Conservation (phyloP, 2,113 vertebrate species). For the Mobula hypostoma region DNA sequence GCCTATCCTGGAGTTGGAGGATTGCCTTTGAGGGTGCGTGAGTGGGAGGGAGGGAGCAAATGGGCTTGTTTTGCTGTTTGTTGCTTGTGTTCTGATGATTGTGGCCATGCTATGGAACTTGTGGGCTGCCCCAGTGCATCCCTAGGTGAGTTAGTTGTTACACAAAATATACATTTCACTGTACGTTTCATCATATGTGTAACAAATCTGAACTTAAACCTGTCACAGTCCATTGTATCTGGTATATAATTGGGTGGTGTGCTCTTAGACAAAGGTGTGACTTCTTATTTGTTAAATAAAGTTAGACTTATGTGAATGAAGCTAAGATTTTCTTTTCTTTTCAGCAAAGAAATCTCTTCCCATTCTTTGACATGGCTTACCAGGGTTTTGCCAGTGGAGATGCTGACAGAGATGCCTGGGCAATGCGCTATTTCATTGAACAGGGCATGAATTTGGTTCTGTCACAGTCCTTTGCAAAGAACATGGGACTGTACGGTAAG, state of each 20-base stretch:
- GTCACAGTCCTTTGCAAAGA: slow-evolving; percentile 93
- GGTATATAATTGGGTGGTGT: background rate
- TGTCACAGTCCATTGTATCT: background rate
- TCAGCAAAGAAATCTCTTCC: slow-evolving; percentile 85
- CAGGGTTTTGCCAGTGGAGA: slow-evolving; percentile 97
- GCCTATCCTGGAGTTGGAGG: too few relatives aligned
- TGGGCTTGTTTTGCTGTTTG: too few relatives aligned
- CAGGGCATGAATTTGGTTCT: slow-evolving; percentile 82
- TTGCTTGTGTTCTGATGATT: too few relatives aligned
- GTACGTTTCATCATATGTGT: too few relatives aligned
- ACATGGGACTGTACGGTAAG: slow-evolving; percentile 98
- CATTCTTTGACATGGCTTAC: slow-evolving; percentile 97
- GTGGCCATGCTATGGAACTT: too few relatives aligned
- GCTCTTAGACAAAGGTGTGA: background rate
- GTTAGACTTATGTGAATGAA: background rate
- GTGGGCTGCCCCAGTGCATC: too few relatives aligned
- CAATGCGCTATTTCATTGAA: slow-evolving; percentile 88
- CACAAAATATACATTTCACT: too few relatives aligned
- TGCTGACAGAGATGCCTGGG: slow-evolving; percentile 86
- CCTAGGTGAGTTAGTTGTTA: too few relatives aligned
- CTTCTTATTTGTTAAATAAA: background rate
- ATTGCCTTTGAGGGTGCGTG: too few relatives aligned
- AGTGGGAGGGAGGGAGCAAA: too few relatives aligned
- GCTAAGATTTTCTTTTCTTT: background rate
- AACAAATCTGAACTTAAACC: too few relatives aligned